phyloP scores from a whole-genome alignment of 2,797 vertebrate species.

The Intellagama lesueurii region DNA sequence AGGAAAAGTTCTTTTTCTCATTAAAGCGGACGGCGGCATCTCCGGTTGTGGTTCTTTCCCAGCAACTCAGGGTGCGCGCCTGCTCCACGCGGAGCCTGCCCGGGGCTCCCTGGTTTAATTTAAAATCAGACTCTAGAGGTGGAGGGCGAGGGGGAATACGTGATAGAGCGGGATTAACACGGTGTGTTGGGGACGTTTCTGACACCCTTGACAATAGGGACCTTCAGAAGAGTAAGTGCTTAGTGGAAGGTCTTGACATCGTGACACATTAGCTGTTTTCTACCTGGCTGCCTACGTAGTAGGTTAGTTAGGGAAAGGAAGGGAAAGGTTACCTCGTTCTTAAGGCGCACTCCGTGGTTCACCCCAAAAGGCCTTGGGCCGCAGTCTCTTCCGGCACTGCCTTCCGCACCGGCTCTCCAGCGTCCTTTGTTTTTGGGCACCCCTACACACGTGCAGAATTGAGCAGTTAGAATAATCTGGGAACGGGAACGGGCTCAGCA shows the following conservation, averaged over 20 bases:
- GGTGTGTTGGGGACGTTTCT: background rate
- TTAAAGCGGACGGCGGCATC: conserved; percentile 14
- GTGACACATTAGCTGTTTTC: background rate
- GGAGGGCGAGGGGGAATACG: background rate
- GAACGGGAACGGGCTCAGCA: too few relatives aligned
- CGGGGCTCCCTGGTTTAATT: background rate
- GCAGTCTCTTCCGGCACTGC: background rate
- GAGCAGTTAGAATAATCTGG: background rate
- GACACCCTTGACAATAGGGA: background rate
- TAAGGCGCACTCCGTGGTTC: background rate
- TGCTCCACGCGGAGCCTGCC: background rate
- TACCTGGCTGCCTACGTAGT: background rate
- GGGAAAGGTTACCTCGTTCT: background rate
- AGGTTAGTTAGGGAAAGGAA: background rate
- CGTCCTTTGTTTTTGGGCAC: background rate
- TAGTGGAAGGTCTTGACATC: background rate
- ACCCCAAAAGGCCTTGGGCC: background rate
- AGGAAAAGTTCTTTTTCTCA: background rate
- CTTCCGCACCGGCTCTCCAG: background rate
- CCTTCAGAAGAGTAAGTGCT: background rate
- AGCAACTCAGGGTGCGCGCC: background rate
- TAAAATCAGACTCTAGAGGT: background rate
- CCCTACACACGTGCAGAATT: background rate
- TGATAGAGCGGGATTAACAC: background rate
- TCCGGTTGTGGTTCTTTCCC: background rate